Percentiles rank a stretch among this genome's conserved stretches.
Conservation (phyloP, 2,888 invertebrate species). For the Alloplasta piceator region DNA sequence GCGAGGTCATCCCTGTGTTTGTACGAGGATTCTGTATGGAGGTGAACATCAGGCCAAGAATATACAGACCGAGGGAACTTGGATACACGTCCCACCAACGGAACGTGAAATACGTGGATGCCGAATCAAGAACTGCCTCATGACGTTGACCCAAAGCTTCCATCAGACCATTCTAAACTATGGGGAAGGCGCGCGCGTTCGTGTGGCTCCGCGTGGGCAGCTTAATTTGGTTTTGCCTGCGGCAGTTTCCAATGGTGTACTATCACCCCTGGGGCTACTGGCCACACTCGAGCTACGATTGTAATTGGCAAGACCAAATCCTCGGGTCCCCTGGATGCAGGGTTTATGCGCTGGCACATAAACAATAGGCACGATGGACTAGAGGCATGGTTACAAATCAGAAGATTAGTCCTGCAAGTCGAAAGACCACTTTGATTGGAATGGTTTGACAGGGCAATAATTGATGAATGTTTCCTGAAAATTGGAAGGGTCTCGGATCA, state of each 20-base stretch:
- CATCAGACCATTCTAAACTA: not conserved
- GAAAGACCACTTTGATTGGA: no score
- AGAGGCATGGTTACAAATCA: no score
- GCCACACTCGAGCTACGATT: constrained; percentile 72
- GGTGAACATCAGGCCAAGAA: not conserved
- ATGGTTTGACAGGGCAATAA: no score
- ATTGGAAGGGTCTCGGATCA: no score
- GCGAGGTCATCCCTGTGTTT: not conserved
- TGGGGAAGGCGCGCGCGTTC: constrained; percentile 34
- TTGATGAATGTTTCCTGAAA: no score
- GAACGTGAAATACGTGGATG: constrained; percentile 15
- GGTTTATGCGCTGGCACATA: no score
- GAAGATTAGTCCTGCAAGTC: no score
- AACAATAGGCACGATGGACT: no score
- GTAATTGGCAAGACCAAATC: constrained; percentile 76
- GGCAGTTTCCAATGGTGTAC: constrained; percentile 68
- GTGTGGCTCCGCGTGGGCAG: constrained; percentile 37
- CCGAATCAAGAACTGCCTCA: constrained; percentile 23
- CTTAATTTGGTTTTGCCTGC: constrained; percentile 62
- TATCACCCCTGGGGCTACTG: constrained; percentile 71
- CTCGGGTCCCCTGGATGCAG: constrained; percentile 41
- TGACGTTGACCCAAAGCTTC: constrained; percentile 23
- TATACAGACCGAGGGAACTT: no score
- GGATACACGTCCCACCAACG: constrained; percentile 22
- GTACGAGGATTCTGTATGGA: not conserved